Percentiles rank a stretch among this genome's conserved stretches.
Evolutionary conservation across 2,113 vertebrate species (phyloP).

Genomic region (Capricornis sumatraensis): DNA sequence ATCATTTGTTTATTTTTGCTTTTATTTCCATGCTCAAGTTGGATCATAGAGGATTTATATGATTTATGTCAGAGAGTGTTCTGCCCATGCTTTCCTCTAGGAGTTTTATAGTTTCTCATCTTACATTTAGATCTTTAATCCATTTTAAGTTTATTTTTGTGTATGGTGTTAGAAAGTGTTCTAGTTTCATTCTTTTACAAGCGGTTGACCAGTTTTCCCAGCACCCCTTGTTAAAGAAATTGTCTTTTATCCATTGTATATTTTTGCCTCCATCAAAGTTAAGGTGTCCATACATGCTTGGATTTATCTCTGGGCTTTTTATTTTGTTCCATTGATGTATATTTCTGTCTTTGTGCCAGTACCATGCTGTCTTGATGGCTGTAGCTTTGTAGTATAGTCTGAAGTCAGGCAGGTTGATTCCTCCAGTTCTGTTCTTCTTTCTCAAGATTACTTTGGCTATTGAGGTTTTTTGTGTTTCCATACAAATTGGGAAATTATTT

Average conservation of each 20-base stretch:
- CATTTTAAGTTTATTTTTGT: background rate
- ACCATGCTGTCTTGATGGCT: background rate
- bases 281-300: accelerated
- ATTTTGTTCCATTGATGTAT: background rate
- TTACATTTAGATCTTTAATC: background rate
- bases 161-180: background rate
- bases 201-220: background rate
- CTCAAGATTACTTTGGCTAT: background rate
- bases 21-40: background rate
- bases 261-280: background rate
- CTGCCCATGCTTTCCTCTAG: background rate
- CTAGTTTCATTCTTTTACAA: background rate
- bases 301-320: background rate
- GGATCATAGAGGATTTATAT: background rate
- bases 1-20: background rate
- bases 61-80: background rate
- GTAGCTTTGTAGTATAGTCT: background rate
- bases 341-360: background rate
- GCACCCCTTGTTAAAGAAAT: background rate
- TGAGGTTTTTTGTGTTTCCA: background rate
- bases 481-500: background rate
- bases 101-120: background rate
- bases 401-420: background rate
- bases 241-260: background rate
- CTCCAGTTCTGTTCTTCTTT: background rate